Base-by-base conservation (phyloP, 2,888 invertebrate species). In the Ommatoiulus sabulosus region DNA sequence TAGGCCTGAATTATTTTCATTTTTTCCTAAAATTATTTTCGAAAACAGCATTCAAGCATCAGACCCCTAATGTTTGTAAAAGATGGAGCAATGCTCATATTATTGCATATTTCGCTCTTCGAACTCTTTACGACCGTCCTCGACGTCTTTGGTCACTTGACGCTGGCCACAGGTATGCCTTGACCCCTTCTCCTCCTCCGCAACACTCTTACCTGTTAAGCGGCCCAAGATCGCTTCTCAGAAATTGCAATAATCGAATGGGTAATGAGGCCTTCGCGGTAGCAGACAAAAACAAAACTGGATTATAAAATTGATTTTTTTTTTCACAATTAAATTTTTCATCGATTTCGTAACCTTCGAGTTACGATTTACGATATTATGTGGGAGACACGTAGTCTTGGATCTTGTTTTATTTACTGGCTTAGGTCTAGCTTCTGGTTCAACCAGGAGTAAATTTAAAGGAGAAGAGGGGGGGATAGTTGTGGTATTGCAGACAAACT, bases 141-240 rank as follows among this genome's bases (percentile, higher is more conserved):
- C 63, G n/a, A n/a, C n/a, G 63, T 63, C 12, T 3, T 63, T 63
- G 63, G 63, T n/a, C 63, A 12, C 63, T 17, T 17, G n/a, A 63
- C n/a, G 17, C 17, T 17, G 63, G 6, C n/a, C 63, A 63, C 63
- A 3, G 3, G 63, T 63, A 63, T 6, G 17, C 63, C 63, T 63
- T 63, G 63, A 63, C 63, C 63, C 63, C n/a, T 63, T 63, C 63
- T 63, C n/a, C 63, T 46, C 63, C 63, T 52, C 17, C 63, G 17
- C 63, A 5, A n/a, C n/a, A 5, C 17, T n/a, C 17, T 63, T 17
- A 63, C 15, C 12, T 52, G 52, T 17, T 63, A 63, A n/a, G n/a
- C 17, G 63, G n/a, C 17, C 63, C 63, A 63, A 63, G 63, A 63
- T 63, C 63, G n/a, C 17, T 63, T 63, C n/a, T 17, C 8, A n/a